These are phyloP conservation scores for pig (Sus scrofa) DNA, from an alignment of 2,113 vertebrate species.

Conservation along the genomic window T2T-Sscrofa CM000820.6:84916001-84916500, in stretches of 20 bases:
- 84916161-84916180: too few species aligned
- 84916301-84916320: background rate
- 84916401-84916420: background rate
- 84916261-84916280: background rate
- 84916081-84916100: too few species aligned
- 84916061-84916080: too few species aligned
- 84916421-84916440: background rate
- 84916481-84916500: background rate
- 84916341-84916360: background rate
- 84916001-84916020: too few species aligned
- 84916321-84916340: background rate
- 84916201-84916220: background rate
- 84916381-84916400: background rate
- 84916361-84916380: background rate
- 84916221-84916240: background rate
- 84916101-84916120: too few species aligned
- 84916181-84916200: too few species aligned
- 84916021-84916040: too few species aligned
- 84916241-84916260: background rate
- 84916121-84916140: too few species aligned
- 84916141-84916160: too few species aligned
- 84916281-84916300: rapidly evolving
- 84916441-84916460: background rate
- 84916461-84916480: background rate
- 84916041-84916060: too few species aligned